A percentile compares a stretch with the other conserved stretches of the same genome.
Conservation (phyloP, 2,113 vertebrate genomes). For the Chionis minor region DNA sequence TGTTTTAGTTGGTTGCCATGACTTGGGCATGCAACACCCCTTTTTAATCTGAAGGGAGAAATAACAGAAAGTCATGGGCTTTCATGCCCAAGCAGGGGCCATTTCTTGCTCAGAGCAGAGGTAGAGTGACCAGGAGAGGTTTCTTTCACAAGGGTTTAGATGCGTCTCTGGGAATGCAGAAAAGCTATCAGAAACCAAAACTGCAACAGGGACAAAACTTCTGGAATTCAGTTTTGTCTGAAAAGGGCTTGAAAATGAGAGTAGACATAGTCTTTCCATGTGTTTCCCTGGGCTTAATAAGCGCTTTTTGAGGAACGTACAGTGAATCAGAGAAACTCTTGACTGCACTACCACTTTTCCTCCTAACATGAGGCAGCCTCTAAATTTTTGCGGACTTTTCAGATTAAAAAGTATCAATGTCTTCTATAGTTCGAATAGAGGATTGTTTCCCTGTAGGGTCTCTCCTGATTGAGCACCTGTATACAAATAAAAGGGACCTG, state of each 20-base stretch:
- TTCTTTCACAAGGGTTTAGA: rapidly evolving
- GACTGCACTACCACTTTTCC: not conserved
- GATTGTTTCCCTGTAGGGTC: not conserved
- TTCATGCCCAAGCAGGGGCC: not conserved
- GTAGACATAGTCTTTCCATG: not conserved
- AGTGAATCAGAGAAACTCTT: not conserved
- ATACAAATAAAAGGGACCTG: not conserved
- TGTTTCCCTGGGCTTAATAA: not conserved
- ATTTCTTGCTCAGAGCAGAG: not conserved
- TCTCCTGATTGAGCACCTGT: conserved; percentile 7
- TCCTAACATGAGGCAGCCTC: not conserved
- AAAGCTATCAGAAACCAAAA: not conserved
- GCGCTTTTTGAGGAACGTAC: not conserved
- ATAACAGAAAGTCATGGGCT: rapidly evolving
- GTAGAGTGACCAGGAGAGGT: not conserved
- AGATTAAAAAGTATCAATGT: not conserved
- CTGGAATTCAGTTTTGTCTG: not conserved
- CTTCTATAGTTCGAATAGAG: conserved; percentile 1
- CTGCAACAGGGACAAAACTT: not conserved
- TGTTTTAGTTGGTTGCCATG: not conserved
- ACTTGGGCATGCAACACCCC: not conserved
- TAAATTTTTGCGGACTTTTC: not conserved
- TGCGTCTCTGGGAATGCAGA: not conserved
- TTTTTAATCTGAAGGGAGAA: not conserved
- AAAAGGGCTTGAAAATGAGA: not conserved